Evolutionary conservation across 1,140 invertebrate genomes (phyloP).

Genomic region (Sinonovacula constricta): DNA sequence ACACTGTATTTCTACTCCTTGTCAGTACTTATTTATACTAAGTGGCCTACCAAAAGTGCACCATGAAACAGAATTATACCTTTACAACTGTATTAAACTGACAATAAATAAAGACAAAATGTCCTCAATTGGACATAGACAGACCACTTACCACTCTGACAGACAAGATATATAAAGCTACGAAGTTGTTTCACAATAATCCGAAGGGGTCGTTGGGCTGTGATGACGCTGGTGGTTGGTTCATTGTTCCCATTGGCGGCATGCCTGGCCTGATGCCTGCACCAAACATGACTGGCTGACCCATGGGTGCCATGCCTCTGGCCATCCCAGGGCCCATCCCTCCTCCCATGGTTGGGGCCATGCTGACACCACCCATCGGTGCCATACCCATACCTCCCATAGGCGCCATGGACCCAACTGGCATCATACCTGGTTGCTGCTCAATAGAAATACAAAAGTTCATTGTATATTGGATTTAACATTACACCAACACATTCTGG

Average conservation of each 20-base stretch:
- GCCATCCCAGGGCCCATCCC: constrained; percentile 55
- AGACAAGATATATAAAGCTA: no score
- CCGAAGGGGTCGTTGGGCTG: constrained; percentile 69
- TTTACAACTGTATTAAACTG: no score
- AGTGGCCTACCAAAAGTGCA: no score
- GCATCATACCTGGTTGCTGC: constrained; percentile 40
- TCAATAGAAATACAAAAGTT: no score
- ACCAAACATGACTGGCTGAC: constrained; percentile 49
- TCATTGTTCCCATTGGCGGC: constrained; percentile 38
- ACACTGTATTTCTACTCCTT: no score
- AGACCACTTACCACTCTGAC: no score
- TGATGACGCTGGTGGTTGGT: constrained; percentile 50
- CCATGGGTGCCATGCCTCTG: constrained; percentile 52
- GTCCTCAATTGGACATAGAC: no score
- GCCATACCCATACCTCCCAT: constrained; percentile 36
- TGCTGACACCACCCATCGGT: constrained; percentile 36
- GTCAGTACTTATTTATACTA: no score
- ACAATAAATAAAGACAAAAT: no score
- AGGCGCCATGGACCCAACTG: constrained; percentile 13
- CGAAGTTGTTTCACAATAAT: constrained; percentile 68
- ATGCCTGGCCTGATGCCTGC: constrained; percentile 45
- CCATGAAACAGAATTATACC: no score
- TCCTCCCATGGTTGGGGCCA: constrained; percentile 34
- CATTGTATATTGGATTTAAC: background rate
- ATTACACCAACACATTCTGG: no score